Base-by-base conservation (phyloP, 2,113 vertebrate species). In the Antigone vipio region DNA sequence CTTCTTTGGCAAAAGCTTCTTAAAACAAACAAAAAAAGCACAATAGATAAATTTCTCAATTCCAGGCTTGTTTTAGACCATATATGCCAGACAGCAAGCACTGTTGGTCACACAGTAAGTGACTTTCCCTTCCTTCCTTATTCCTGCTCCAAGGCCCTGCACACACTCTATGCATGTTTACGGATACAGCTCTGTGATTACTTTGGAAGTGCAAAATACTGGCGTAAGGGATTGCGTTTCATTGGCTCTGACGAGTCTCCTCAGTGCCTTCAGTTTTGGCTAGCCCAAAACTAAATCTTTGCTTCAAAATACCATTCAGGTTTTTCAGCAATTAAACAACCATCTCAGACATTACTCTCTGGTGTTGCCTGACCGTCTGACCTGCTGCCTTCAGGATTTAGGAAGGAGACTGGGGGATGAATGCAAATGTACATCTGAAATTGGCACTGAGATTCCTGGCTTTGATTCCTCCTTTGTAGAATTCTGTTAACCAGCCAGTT, bases 1-100 rank as follows among this genome's bases (percentile, higher is more conserved):
- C 96, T 95, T 96, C 86, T 81, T 74, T 86, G 94, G 89, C 84
- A 92, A 92, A 92, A 76, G 34, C 56, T 88, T 75, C 80, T 83
- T 87, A 91, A 96, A 90, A 90, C 88, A 95, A 96, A 95, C 50
- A 62, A 79, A 85, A 76, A 71, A 55, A 10, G 47, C 42, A 92
- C 83, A 90, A 53, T 14, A 85, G 87, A 95, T 81, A 95, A 22
- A 73, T 86, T 91, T 92, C 86, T 92, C 50, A 30, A 55, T 72
- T 93, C 69, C 80, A 82, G 56, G 40, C 52, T 77, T 94, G 68
- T 63, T 88, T 90, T 68, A 84, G 76, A 78, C 26, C 19, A 3
- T 94, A 88, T 93, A 64, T 94, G 60, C 64, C 88, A 81, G 64
- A 55, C 47, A 87, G 64, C 29, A 93, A 81, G 75, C 50, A 72